Evolutionary conservation across 35 echinoderm and acorn worm genomes (phyloP).

Genomic region (Lytechinus variegatus): DNA sequence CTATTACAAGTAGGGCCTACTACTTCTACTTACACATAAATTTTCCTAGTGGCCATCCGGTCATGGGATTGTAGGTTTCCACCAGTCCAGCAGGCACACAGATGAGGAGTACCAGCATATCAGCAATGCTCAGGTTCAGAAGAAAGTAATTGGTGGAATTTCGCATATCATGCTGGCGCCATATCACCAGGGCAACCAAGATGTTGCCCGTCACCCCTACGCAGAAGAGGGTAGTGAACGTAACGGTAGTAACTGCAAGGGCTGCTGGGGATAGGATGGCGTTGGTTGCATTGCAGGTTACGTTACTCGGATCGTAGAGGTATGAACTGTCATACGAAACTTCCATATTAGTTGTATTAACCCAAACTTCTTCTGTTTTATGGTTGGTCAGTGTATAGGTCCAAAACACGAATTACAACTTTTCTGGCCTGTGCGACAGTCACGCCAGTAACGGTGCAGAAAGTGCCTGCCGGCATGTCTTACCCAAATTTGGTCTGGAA

Average conservation of each 20-base stretch:
- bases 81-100: constrained; percentile 82
- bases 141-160: constrained; percentile 95
- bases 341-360: not conserved
- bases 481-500: not conserved
- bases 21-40: constrained; percentile 90
- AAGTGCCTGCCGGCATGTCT: not conserved
- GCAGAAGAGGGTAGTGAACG: constrained; percentile 67
- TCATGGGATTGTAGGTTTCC: constrained; percentile 66
- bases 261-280: not conserved
- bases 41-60: constrained; percentile 69
- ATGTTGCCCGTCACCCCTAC: constrained; percentile 85
- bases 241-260: constrained; percentile 54
- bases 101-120: constrained; percentile 80
- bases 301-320: not conserved
- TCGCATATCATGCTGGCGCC: constrained; percentile 85
- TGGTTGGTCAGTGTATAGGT: not conserved
- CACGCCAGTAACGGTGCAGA: not conserved
- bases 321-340: not conserved
- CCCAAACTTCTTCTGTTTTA: not conserved
- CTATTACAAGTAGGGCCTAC: too few relatives aligned
- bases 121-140: constrained; percentile 86
- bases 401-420: not conserved
- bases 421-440: not conserved
- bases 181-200: constrained; percentile 85
- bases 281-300: not conserved